Evolutionary conservation across 2,113 vertebrate genomes (phyloP), one percentile per base, ranked within the genome.

Genomic region (Leptodactylus fuscus): DNA sequence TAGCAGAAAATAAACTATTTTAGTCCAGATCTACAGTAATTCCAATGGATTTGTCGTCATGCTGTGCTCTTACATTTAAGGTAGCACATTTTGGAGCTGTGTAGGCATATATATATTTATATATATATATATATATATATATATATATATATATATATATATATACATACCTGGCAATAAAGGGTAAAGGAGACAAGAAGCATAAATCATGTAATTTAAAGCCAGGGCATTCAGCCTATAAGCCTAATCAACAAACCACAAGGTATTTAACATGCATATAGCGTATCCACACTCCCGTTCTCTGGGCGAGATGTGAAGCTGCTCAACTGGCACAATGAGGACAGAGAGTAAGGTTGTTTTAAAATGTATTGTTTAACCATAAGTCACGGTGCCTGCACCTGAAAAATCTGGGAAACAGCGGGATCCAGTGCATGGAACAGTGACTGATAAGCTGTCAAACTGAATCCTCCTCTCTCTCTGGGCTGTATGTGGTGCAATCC

Each of bases 271-370:
- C 77, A 86, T 86, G 77, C 76, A 86, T 38, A 70, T 70, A 18
- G 22, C 71, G 60, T 79, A 85, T 27, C 29, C 55, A 78, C 36
- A 10, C n/a, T 80, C 22, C 24, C 53, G 15, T 80, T 80, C 32
- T 85, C 65, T 48, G 77, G 65, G 46, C 22, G 76, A 86, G 60
- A 86, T 55, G 67, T 46, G 11, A 48, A 81, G 62, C 65, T 73
- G 51, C 69, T 86, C 71, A 60, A 86, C 84, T 86, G 77, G 74
- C 84, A 86, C 84, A 86, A 86, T 86, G 84, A 86, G 84, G 77
- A 81, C 65, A 86, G 84, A 58, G 38, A 58, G 65, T 81, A 27
- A 58, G 77, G 65, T 73, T 81, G 67, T 73, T 86, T 86, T 73
- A 73, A 81, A 86, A 86, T 81, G 84, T 86, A 79, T 86, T 86